These are phyloP conservation scores for Harpegnathos saltator DNA, from an alignment of 1,140 invertebrate genomes.

Conservation along the genomic window DNA sequence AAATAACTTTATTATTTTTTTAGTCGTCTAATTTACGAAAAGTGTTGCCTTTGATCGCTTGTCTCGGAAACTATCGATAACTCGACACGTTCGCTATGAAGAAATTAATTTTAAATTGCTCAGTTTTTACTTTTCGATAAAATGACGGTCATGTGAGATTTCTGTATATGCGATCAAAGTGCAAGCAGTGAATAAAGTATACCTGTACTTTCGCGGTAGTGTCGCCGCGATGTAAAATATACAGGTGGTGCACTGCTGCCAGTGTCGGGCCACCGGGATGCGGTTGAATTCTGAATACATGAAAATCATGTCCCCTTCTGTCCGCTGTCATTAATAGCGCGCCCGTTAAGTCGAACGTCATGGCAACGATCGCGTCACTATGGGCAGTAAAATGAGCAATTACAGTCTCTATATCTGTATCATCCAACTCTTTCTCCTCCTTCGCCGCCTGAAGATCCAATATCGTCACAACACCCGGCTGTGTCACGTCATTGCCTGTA, in stretches of 20 bases:
- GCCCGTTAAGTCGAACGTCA: conserved; percentile 97
- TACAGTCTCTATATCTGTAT: conserved; percentile 88
- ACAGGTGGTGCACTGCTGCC: conserved; percentile 98
- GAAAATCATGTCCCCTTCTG: conserved; percentile 97
- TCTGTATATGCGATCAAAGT: not conserved
- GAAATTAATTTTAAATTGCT: too few species aligned
- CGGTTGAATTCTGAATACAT: conserved; percentile 97
- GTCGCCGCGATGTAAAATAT: conserved; percentile 96
- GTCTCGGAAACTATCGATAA: too few species aligned
- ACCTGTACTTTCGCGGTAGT: conserved; percentile 93
- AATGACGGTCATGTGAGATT: too few species aligned
- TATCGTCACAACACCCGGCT: conserved; percentile 95
- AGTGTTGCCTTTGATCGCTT: too few species aligned
- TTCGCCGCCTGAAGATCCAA: conserved; percentile 91
- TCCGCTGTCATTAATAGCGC: conserved; percentile 97
- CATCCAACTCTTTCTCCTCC: conserved; percentile 87
- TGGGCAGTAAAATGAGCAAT: conserved; percentile 98
- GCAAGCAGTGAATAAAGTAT: conserved; percentile 7
- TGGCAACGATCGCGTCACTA: conserved; percentile 94
- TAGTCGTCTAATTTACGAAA: too few species aligned
- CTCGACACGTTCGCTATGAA: too few species aligned
- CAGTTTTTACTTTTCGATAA: too few species aligned
- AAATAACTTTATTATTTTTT: too few species aligned
- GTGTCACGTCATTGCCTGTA: conserved; percentile 86
- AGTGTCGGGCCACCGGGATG: conserved; percentile 95